These are phyloP conservation scores for Protomyctophum bolini DNA, from an alignment of 2,113 vertebrate genomes.

Conservation along the genomic window DNA sequence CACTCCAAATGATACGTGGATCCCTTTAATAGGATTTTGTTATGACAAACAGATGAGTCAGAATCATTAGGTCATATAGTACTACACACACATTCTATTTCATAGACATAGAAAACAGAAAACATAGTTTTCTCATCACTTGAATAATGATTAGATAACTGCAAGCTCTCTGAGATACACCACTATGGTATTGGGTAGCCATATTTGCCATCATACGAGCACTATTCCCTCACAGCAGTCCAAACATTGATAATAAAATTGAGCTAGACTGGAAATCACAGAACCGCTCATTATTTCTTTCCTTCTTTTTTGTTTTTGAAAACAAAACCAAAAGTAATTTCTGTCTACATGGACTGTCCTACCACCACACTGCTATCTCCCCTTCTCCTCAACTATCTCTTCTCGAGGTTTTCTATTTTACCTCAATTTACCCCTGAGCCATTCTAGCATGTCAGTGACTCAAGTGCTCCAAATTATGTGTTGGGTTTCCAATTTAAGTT, in stretches of 20 bases:
- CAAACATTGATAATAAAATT: constrained; percentile 17
- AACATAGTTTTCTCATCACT: background rate
- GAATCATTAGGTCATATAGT: too few species aligned
- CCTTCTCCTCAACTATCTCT: constrained; percentile 43
- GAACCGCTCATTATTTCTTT: too few species aligned
- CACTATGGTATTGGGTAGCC: too few species aligned
- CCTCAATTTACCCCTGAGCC: constrained; percentile 45
- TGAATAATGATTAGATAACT: background rate
- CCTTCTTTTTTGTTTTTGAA: too few species aligned
- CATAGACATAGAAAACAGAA: too few species aligned
- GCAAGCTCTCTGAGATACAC: background rate
- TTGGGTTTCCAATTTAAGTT: constrained; percentile 29
- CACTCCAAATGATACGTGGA: constrained; percentile 7
- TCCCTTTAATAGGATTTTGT: too few species aligned
- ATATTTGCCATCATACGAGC: constrained; percentile 30
- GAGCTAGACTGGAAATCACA: background rate
- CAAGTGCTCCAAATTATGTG: constrained; percentile 14
- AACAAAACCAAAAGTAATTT: constrained; percentile 7
- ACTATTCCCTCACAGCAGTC: constrained; percentile 25
- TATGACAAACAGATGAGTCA: too few species aligned
- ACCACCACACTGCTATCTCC: constrained; percentile 25
- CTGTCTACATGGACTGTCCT: background rate
- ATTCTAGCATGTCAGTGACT: constrained; percentile 44
- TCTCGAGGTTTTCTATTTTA: constrained; percentile 46
- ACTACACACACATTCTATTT: too few species aligned